These are phyloP conservation scores for Thaumatotibia leucotreta DNA, from an alignment of 1,140 invertebrate genomes.

Conservation along the genomic window DNA sequence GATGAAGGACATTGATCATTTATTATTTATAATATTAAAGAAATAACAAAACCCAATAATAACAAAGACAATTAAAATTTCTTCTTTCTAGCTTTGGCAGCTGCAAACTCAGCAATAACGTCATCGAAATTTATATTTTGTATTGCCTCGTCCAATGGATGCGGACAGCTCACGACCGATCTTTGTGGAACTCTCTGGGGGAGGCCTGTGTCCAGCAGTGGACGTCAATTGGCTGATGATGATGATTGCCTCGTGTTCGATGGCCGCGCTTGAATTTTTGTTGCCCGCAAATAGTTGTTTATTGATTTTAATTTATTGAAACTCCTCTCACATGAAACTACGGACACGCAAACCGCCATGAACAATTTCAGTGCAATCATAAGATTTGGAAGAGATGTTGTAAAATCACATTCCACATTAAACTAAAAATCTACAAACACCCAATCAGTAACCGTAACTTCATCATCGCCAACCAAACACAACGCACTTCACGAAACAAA, in stretches of 20 bases:
- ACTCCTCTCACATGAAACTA: slow-evolving; percentile 22
- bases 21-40: no score
- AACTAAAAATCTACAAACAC: neutral
- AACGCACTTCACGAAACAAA: no score
- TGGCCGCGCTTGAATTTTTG: slow-evolving; percentile 15
- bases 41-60: no score
- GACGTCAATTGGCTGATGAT: no score
- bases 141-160: no score
- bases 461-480: neutral
- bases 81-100: no score
- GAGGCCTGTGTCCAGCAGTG: no score
- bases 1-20: no score
- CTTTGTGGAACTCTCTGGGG: no score
- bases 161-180: no score
- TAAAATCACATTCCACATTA: slow-evolving; percentile 29
- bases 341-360: slow-evolving; percentile 13
- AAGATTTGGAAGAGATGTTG: slow-evolving; percentile 28
- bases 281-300: slow-evolving; percentile 23
- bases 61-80: no score
- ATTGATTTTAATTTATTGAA: slow-evolving; percentile 24
- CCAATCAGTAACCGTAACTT: neutral
- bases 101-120: no score
- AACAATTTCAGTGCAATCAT: slow-evolving; percentile 23
- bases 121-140: neutral
- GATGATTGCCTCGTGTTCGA: neutral